Percentiles rank a stretch among this genome's conserved stretches.
These are phyloP conservation scores for Asteroscopus sphinx DNA, from an alignment of 2,888 invertebrate genomes.

Conservation along the genomic window DNA sequence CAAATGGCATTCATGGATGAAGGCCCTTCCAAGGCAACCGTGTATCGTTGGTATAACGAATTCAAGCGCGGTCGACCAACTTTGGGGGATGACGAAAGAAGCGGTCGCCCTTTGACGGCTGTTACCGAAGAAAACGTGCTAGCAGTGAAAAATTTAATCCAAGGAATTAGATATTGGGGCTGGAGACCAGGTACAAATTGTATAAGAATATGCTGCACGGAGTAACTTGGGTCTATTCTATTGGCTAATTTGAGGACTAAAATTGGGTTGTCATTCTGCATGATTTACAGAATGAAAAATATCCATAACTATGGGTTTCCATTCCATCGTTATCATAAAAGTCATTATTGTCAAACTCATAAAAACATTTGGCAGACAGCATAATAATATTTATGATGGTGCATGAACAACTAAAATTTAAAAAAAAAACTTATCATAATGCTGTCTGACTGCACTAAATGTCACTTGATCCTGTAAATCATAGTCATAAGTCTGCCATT, in stretches of 20 bases:
- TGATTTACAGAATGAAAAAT: conserved; percentile 48
- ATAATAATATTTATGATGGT: conserved; percentile 8
- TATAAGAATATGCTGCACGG: conserved; percentile 76
- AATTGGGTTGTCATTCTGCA: conserved; percentile 52
- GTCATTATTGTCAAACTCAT: conserved; percentile 16
- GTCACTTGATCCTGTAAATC: conserved; percentile 18
- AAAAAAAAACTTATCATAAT: conserved; percentile 2
- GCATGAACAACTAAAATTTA: conserved; percentile 28
- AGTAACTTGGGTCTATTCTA: conserved; percentile 58
- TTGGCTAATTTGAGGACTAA: conserved; percentile 34
- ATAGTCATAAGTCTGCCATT: conserved; percentile 30
- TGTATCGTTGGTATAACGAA: too few species aligned
- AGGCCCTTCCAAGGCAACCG: too few species aligned
- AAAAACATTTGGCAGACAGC: conserved; percentile 27
- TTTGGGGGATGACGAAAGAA: too few species aligned
- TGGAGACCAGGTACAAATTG: conserved; percentile 97
- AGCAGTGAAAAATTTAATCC: too few species aligned
- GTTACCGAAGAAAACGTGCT: too few species aligned
- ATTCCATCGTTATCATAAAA: conserved; percentile 31
- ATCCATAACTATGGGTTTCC: conserved; percentile 32
- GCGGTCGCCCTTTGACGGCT: too few species aligned
- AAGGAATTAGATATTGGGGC: conserved; percentile 98
- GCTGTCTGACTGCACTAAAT: conserved; percentile 25
- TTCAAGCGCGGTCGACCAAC: too few species aligned
- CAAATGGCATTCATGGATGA: too few species aligned